phyloP scores from a whole-genome alignment of 2,888 invertebrate genomes.

The Operophtera brumata region DNA sequence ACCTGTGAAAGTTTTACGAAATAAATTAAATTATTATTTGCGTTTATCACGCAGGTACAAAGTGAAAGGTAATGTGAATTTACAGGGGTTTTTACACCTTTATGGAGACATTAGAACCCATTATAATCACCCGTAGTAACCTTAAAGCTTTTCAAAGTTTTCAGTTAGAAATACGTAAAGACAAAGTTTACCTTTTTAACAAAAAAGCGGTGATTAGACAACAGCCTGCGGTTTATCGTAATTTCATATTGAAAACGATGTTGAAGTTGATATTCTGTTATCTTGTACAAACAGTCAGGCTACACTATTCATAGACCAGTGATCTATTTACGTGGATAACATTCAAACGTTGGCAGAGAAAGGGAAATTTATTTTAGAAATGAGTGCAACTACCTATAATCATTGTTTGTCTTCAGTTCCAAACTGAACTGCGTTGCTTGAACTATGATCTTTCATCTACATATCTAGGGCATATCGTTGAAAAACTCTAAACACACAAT shows the following conservation, averaged over 20 bases:
- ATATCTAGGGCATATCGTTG: neutral
- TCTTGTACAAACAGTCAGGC: constrained; percentile 9
- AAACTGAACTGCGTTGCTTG: neutral
- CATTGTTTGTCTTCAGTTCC: neutral
- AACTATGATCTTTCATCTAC: neutral
- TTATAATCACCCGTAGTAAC: neutral
- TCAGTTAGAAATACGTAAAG: no score
- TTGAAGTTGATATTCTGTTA: constrained; percentile 23
- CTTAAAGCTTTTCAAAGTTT: neutral
- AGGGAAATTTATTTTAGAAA: constrained; percentile 22
- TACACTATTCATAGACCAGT: neutral
- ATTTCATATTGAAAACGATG: constrained; percentile 40
- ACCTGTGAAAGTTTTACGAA: constrained; percentile 1
- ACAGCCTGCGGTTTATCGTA: constrained; percentile 1
- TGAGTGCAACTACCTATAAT: constrained; percentile 9
- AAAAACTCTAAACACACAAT: neutral
- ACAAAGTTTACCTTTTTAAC: no score
- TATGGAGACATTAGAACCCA: no score
- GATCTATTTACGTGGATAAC: constrained; percentile 13
- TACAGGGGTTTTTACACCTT: no score
- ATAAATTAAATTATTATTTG: no score
- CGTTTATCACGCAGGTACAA: neutral
- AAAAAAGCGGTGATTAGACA: no score
- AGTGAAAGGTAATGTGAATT: neutral
- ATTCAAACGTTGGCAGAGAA: constrained; percentile 21